Percentiles rank a stretch among this genome's conserved stretches.
Conservation (phyloP, 92 coral and sea anemone species). For the Metridium senile region DNA sequence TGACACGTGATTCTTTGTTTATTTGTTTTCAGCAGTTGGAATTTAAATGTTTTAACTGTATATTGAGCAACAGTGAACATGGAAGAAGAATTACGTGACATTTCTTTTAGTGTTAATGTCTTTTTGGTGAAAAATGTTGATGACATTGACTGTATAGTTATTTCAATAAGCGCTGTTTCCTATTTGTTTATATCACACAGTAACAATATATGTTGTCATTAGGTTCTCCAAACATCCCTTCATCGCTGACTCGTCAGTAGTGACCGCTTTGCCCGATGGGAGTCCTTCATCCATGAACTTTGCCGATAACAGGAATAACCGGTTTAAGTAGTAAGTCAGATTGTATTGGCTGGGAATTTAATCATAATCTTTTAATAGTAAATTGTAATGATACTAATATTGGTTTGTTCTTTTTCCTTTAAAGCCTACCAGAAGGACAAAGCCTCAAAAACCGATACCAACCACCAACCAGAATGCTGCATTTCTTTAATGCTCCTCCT, state of each 20-base stretch:
- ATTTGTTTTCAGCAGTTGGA: no score
- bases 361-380: background rate
- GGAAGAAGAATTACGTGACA: no score
- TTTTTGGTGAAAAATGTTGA: no score
- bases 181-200: no score
- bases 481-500: constrained; percentile 98
- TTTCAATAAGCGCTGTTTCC: no score
- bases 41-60: no score
- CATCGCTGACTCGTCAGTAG: constrained; percentile 97
- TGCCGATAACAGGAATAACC: constrained; percentile 97
- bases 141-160: no score
- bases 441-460: constrained; percentile 96
- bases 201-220: background rate
- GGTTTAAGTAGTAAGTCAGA: constrained; percentile 93
- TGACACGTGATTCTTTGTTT: no score
- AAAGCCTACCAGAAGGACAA: constrained; percentile 95
- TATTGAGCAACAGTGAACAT: no score
- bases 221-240: constrained; percentile 99
- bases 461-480: constrained; percentile 99
- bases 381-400: constrained; percentile 8
- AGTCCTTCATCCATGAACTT: constrained; percentile 97
- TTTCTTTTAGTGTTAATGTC: no score
- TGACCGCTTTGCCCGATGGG: constrained; percentile 92
- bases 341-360: constrained; percentile 6
- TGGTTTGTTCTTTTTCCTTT: background rate